Evolutionary conservation across 2,888 invertebrate genomes (phyloP).

Genomic region (Epinotia demarniana): DNA sequence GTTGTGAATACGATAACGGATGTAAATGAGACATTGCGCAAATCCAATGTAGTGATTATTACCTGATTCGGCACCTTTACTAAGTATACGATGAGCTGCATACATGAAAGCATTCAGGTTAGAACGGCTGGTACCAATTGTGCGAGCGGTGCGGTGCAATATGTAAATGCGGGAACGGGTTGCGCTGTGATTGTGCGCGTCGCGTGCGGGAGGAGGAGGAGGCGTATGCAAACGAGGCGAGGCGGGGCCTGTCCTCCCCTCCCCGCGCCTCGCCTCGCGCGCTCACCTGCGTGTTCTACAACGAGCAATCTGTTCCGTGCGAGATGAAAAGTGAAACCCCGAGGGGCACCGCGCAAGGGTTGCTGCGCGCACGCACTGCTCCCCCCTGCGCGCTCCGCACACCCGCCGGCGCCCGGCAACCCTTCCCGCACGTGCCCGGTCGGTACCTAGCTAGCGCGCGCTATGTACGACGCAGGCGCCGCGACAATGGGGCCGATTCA

Average conservation of each 20-base stretch:
- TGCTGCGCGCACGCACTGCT: slow-evolving; percentile 61
- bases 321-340: slow-evolving; percentile 64
- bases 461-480: slow-evolving; percentile 52
- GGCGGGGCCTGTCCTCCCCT: slow-evolving; percentile 35
- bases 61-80: slow-evolving; percentile 17
- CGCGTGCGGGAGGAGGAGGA: slow-evolving; percentile 56
- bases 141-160: slow-evolving; percentile 28
- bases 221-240: slow-evolving; percentile 48
- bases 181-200: slow-evolving; percentile 26
- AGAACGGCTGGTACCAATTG: slow-evolving; percentile 13
- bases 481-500: slow-evolving; percentile 55
- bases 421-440: slow-evolving; percentile 54
- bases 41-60: slow-evolving; percentile 16
- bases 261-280: slow-evolving; percentile 50
- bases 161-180: slow-evolving; percentile 39
- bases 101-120: slow-evolving; percentile 22
- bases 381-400: slow-evolving; percentile 39
- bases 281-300: slow-evolving; percentile 58
- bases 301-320: slow-evolving; percentile 67
- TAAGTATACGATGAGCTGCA: neutral
- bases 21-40: slow-evolving; percentile 27
- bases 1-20: slow-evolving; percentile 28
- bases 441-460: slow-evolving; percentile 45
- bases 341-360: slow-evolving; percentile 60
- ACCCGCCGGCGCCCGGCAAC: slow-evolving; percentile 45